These are phyloP conservation scores for Therioaphis trifolii DNA, from an alignment of 2,888 invertebrate genomes.

Conservation along the genomic window DNA sequence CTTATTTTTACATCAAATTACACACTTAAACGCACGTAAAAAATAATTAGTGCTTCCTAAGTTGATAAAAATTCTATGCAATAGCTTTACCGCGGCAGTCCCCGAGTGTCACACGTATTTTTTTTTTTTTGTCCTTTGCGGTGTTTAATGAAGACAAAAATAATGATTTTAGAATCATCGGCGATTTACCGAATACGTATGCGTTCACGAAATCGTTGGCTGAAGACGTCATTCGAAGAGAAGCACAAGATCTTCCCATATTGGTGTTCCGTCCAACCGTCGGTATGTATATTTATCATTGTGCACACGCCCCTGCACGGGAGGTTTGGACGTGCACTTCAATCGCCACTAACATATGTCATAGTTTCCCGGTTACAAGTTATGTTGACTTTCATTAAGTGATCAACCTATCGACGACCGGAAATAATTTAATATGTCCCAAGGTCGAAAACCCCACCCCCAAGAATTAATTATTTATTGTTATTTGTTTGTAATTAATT, in stretches of 20 bases:
- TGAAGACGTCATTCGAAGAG: conserved; percentile 76
- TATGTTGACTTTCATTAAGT: background rate
- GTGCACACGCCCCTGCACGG: no score
- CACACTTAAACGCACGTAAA: no score
- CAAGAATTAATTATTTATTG: background rate
- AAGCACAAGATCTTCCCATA: conserved; percentile 75
- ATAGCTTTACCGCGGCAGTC: no score
- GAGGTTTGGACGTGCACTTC: conserved; percentile 44
- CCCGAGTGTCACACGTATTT: no score
- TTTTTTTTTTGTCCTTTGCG: background rate
- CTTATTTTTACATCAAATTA: no score
- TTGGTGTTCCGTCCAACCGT: conserved; percentile 86
- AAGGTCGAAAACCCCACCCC: background rate
- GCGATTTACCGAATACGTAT: conserved; percentile 84
- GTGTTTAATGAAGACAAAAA: background rate
- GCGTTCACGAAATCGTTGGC: conserved; percentile 88
- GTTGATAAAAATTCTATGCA: no score
- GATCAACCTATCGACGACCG: background rate
- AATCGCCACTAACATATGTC: background rate
- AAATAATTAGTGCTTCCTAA: no score
- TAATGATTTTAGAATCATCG: conserved; percentile 67
- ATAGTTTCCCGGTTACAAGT: background rate
- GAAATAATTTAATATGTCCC: background rate
- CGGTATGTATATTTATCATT: conserved; percentile 70
- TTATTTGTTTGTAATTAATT: background rate